Evolutionary conservation across 2,888 invertebrate species (phyloP).

Genomic region (Melanophora roralis): DNA sequence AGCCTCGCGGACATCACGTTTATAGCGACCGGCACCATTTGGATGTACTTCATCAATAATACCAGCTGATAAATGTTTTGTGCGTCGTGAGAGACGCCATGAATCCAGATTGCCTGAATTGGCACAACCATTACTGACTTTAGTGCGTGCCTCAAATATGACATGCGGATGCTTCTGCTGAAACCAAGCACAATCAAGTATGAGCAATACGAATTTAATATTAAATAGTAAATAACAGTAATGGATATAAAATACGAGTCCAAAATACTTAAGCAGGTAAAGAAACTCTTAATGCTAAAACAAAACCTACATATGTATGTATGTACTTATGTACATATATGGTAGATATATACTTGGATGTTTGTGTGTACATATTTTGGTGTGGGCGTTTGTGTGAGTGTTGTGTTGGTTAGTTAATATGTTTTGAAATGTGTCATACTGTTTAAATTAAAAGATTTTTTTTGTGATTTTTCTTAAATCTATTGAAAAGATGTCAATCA

Average conservation of each 20-base stretch:
- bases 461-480: neutral
- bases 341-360: too few species aligned
- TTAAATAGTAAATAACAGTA: neutral
- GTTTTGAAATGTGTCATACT: neutral
- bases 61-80: slow-evolving; percentile 79
- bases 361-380: too few species aligned
- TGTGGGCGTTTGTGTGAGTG: too few species aligned
- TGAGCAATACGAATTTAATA: slow-evolving; percentile 40
- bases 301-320: neutral
- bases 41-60: slow-evolving; percentile 75
- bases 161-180: slow-evolving; percentile 99
- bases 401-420: neutral
- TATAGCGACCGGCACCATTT: slow-evolving; percentile 78
- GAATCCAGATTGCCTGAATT: slow-evolving; percentile 85
- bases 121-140: slow-evolving; percentile 94
- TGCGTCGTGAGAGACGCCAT: slow-evolving; percentile 82
- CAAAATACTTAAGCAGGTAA: neutral
- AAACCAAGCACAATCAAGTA: slow-evolving; percentile 78
- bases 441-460: neutral
- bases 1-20: slow-evolving; percentile 90
- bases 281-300: neutral
- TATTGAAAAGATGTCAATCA: slow-evolving; percentile 1
- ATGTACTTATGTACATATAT: neutral
- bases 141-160: slow-evolving; percentile 95
- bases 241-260: neutral